Base-by-base conservation (phyloP, 1,140 invertebrate species). In the Parapsyche elsis region DNA sequence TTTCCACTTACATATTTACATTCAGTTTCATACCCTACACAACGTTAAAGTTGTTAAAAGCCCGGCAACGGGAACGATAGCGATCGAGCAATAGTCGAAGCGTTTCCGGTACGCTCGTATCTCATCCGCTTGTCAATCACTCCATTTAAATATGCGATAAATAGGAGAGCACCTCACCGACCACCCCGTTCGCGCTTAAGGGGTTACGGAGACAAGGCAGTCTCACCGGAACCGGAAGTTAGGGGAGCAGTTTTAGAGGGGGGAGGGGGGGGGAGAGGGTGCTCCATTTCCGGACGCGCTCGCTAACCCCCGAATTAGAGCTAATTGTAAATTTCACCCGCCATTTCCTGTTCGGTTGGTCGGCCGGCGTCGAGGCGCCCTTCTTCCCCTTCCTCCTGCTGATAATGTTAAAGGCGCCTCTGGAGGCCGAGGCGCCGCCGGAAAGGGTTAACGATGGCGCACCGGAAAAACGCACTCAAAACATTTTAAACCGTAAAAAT, bases 321-420 rank as follows among this genome's bases (percentile, higher is more conserved):
- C 44, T 73, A 73, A 73, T 73, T 73, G 71, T 73, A 73, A 73
- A 73, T 73, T 73, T 73, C 71, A 73, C 71, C 71, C 30, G 71
- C 71, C 71, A 73, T 73, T 73, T 73, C 71, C 71, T 73, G 71
- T 73, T 67, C 24, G 64, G 21, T 67, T 23, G 59, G 59, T 53
- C 57, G 57, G 21, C 30, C 30, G 30, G 30, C 30, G 30, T 38
- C 30, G 30, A 38, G 30, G 30, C 30, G 30, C 30, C 30, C 30
- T 38, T 38, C 30, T 38, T 38, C 30, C 30, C 30, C 30, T 38
- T 7, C 1, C 30, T 7, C 30, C 30, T 14, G 12, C 49, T 9
- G 16, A 61, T 61, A 61, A 61, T 61, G 57, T 21, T 16, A 61
- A 19, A 16, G 57, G 57, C 57, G 57, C 16, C 57, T 61, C 14